Base-by-base conservation (phyloP, 2,113 vertebrate genomes). In the Puntigrus tetrazona region DNA sequence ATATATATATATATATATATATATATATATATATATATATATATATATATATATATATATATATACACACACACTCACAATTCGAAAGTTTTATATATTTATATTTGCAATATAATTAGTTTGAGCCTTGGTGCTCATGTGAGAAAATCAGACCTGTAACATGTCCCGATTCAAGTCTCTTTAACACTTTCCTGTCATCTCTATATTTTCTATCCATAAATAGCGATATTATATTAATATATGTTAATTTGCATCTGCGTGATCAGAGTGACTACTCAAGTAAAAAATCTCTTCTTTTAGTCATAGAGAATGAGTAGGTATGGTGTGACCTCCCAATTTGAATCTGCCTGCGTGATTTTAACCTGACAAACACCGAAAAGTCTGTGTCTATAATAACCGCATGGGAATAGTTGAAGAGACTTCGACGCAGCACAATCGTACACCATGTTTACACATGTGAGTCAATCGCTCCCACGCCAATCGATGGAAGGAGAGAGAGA, bases 381-480 rank as follows among this genome's bases (percentile, higher is more conserved):
- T 67, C 47, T 67, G 20, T 57, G 50, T 77, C 59, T 7, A n/a
- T 55, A 70, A 70, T 20, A 38, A 55, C 74, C 27, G 57, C 13
- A 67, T 73, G 87, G 81, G 81, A 88, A 82, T 74, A 69, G 81
- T 86, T 74, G 77, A 86, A 88, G 70, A 72, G 38, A 73, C 59
- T 88, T 83, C 81, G 27, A 76, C 90, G 86, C 91, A 91, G 92
- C 90, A 92, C 5, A 47, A 92, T 87, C 85, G 47, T 88, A 77
- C 88, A 86, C 90, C 90, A 90, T 94, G 94, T 95, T 94, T 93
- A 94, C 94, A 94, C 93, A 89, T 91, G 92, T 88, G 84, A 88
- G 82, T 88, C 85, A 91, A 93, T 92, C 88, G 90, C 93, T 94
- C 94, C 93, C 94, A 94, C 93, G 90, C 92, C 94, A 94, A 94